These are phyloP conservation scores for Empis livida DNA, from an alignment of 2,888 invertebrate species.

Conservation along the genomic window DNA sequence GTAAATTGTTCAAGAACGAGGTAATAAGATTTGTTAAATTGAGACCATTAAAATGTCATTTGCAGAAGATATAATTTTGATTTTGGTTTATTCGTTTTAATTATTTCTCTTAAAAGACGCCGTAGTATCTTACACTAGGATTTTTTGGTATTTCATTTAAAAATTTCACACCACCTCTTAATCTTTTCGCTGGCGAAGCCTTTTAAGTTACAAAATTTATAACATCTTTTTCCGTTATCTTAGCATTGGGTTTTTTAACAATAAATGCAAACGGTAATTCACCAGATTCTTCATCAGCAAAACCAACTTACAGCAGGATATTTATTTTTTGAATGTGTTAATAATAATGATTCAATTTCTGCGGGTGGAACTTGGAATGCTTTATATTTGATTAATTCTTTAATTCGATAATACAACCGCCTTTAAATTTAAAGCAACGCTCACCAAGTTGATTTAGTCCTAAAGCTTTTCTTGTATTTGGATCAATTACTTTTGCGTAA, in stretches of 20 bases:
- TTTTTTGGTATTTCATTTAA: conserved; percentile 64
- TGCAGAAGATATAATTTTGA: not conserved
- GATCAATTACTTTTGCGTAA: conserved; percentile 49
- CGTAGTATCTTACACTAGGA: conserved; percentile 64
- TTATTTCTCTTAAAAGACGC: conserved; percentile 24
- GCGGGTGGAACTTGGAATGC: conserved; percentile 79
- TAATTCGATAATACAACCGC: conserved; percentile 66
- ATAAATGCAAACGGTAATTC: conserved; percentile 67
- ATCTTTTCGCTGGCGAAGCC: conserved; percentile 58
- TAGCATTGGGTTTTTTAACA: conserved; percentile 43
- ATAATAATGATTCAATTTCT: conserved; percentile 67
- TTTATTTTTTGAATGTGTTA: conserved; percentile 54
- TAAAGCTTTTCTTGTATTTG: conserved; percentile 46
- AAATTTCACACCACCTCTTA: conserved; percentile 63
- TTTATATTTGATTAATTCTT: conserved; percentile 85
- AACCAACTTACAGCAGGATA: conserved; percentile 74
- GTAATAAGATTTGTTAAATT: too few species aligned
- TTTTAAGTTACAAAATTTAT: conserved; percentile 39
- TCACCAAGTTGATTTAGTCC: conserved; percentile 64
- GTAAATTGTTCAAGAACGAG: too few species aligned
- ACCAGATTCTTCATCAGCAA: conserved; percentile 56
- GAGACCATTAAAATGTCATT: too few species aligned
- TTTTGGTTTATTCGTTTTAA: not conserved
- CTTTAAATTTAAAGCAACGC: conserved; percentile 71
- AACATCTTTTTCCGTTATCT: conserved; percentile 43